A percentile compares a stretch with the other conserved stretches of the same genome.
These are phyloP conservation scores for Parochlus steinenii DNA, from an alignment of 2,888 invertebrate genomes.

Conservation along the genomic window DNA sequence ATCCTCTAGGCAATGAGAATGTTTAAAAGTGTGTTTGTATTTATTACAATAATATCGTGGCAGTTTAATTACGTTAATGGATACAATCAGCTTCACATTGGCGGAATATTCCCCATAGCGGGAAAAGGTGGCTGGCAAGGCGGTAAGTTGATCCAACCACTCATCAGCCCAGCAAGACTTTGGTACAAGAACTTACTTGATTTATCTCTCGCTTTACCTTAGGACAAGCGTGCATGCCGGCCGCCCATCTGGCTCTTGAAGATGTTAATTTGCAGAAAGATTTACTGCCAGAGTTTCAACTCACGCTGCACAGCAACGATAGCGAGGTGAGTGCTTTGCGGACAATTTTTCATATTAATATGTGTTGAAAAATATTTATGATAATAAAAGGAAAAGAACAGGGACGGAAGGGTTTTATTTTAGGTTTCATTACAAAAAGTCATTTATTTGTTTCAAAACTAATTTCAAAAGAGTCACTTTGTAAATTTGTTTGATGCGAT, in stretches of 20 bases:
- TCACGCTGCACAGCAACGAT: slow-evolving; percentile 87
- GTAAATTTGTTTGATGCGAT: no score
- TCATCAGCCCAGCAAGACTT: slow-evolving; percentile 17
- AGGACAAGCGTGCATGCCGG: slow-evolving; percentile 80
- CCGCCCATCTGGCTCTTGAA: slow-evolving; percentile 87
- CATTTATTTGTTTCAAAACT: no score
- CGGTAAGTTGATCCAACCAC: slow-evolving; percentile 25
- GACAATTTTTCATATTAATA: no score
- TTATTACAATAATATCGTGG: slow-evolving; percentile 10
- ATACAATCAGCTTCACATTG: slow-evolving; percentile 48
- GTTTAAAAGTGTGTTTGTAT: slow-evolving; percentile 11
- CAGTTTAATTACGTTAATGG: slow-evolving; percentile 8
- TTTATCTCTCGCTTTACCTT: slow-evolving; percentile 19
- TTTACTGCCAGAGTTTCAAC: slow-evolving; percentile 77
- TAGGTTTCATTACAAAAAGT: no score
- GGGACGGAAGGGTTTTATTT: no score
- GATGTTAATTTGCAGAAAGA: slow-evolving; percentile 85
- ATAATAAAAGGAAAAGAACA: no score
- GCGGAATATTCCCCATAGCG: slow-evolving; percentile 94
- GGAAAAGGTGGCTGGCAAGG: slow-evolving; percentile 98
- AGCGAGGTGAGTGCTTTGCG: slow-evolving; percentile 88
- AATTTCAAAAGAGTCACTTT: no score
- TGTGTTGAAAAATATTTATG: no score
- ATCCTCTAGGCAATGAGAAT: slow-evolving; percentile 12
- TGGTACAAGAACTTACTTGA: slow-evolving; percentile 17